Conservation (phyloP, 2,888 invertebrate species). For the Anthophora plumipes region DNA sequence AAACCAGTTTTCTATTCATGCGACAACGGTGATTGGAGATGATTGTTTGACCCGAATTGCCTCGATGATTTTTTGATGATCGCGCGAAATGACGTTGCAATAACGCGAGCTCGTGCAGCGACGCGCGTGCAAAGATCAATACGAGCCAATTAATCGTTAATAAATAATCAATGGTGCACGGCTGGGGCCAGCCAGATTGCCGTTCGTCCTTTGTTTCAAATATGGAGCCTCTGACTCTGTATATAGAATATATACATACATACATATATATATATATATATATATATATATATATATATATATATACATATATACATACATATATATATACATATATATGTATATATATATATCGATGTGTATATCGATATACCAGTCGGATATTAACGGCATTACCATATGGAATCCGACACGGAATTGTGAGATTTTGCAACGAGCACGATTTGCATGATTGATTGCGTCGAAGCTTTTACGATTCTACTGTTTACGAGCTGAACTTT, state of each 20-base stretch:
- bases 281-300: slow-evolving; percentile 37
- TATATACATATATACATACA: slow-evolving; percentile 47
- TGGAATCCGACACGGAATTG: slow-evolving; percentile 78
- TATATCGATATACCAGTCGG: slow-evolving; percentile 62
- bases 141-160: slow-evolving; percentile 73
- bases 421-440: slow-evolving; percentile 78
- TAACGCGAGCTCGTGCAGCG: slow-evolving; percentile 33
- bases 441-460: slow-evolving; percentile 83
- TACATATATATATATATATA: background rate
- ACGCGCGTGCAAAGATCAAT: slow-evolving; percentile 57
- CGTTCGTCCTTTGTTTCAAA: slow-evolving; percentile 46
- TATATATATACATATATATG: slow-evolving; percentile 8
- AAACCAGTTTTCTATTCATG: slow-evolving; percentile 25
- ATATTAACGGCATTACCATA: slow-evolving; percentile 81
- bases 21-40: slow-evolving; percentile 20
- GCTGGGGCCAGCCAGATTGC: slow-evolving; percentile 56
- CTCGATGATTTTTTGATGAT: slow-evolving; percentile 54
- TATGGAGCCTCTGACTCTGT: slow-evolving; percentile 17
- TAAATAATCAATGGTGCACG: slow-evolving; percentile 66
- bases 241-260: slow-evolving; percentile 27
- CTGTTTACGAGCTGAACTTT: slow-evolving; percentile 5
- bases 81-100: slow-evolving; percentile 48
- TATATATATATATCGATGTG: slow-evolving; percentile 18
- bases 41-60: slow-evolving; percentile 31
- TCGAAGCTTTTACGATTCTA: slow-evolving; percentile 50